Evolutionary conservation across 2,113 vertebrate species (phyloP).

Genomic region (Lutjanus erythropterus): DNA sequence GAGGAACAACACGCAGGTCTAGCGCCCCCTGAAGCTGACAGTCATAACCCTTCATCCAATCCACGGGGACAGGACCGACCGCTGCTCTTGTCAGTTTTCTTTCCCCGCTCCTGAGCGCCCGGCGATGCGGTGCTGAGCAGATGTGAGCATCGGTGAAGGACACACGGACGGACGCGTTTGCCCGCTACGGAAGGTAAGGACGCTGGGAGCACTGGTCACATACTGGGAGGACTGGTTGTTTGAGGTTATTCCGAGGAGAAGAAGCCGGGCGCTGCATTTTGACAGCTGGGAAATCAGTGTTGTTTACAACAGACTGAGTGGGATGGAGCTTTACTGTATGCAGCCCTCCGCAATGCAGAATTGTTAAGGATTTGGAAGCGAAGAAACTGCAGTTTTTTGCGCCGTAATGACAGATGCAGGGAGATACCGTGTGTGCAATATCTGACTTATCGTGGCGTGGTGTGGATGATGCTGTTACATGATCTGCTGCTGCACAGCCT

Average conservation of each 20-base stretch:
- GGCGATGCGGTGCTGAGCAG: constrained; percentile 80
- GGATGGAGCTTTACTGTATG: constrained; percentile 40
- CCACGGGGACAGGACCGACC: constrained; percentile 62
- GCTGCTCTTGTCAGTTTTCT: constrained; percentile 71
- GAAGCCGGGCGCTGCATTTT: constrained; percentile 20
- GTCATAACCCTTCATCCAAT: constrained; percentile 71
- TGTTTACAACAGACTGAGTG: constrained; percentile 68
- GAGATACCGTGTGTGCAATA: constrained; percentile 4
- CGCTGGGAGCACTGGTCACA: background rate
- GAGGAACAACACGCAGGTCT: constrained; percentile 47
- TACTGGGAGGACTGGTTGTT: background rate
- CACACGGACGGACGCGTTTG: constrained; percentile 63
- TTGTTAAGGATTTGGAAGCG: background rate
- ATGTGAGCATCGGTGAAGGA: constrained; percentile 78
- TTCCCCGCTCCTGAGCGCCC: constrained; percentile 68
- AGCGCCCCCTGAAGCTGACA: constrained; percentile 67
- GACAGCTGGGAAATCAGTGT: constrained; percentile 67
- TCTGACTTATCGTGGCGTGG: constrained; percentile 35
- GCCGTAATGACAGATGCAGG: constrained; percentile 7
- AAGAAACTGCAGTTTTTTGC: constrained; percentile 6
- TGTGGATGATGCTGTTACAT: constrained; percentile 40
- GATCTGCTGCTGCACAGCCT: constrained; percentile 53
- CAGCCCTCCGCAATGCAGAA: constrained; percentile 82
- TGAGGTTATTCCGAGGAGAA: background rate
- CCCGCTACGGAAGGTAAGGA: constrained; percentile 79